Evolutionary conservation across 2,888 invertebrate species (phyloP).

Genomic region (Lasioglossum lativentre): DNA sequence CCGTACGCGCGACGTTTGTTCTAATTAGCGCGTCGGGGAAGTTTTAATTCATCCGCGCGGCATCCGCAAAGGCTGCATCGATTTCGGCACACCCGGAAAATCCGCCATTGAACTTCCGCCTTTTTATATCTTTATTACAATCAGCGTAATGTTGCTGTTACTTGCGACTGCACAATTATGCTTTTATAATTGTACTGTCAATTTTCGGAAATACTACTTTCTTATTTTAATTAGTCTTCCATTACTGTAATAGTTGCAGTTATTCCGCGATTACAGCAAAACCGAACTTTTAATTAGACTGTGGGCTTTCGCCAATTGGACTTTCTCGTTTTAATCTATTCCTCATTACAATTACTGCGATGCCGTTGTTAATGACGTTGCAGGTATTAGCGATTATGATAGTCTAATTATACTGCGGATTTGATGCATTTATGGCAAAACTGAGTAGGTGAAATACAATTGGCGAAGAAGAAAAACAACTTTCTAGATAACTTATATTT

Average conservation of each 20-base stretch:
- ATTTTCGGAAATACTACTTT: not conserved
- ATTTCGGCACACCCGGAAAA: not conserved
- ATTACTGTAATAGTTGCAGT: not conserved
- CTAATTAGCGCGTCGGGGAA: slow-evolving; percentile 38
- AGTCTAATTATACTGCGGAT: not conserved
- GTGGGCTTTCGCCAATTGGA: not conserved
- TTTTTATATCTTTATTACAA: not conserved
- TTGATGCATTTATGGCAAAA: not conserved
- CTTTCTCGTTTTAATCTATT: not conserved
- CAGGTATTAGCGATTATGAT: not conserved
- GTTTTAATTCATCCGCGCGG: slow-evolving; percentile 35
- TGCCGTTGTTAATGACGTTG: not conserved
- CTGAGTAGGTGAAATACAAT: not conserved
- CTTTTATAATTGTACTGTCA: not conserved
- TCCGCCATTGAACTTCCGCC: not conserved
- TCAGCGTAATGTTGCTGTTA: not conserved
- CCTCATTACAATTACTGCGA: not conserved
- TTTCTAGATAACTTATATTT: no score
- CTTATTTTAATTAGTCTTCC: not conserved
- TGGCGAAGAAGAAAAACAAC: no score
- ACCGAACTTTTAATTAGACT: not conserved
- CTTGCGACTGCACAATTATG: not conserved
- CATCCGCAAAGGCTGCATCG: not conserved
- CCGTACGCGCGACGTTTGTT: slow-evolving; percentile 12
- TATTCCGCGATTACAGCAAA: not conserved